Base-by-base conservation (phyloP, 2,113 vertebrate species). In the Calyptommatus sinebrachiatus region DNA sequence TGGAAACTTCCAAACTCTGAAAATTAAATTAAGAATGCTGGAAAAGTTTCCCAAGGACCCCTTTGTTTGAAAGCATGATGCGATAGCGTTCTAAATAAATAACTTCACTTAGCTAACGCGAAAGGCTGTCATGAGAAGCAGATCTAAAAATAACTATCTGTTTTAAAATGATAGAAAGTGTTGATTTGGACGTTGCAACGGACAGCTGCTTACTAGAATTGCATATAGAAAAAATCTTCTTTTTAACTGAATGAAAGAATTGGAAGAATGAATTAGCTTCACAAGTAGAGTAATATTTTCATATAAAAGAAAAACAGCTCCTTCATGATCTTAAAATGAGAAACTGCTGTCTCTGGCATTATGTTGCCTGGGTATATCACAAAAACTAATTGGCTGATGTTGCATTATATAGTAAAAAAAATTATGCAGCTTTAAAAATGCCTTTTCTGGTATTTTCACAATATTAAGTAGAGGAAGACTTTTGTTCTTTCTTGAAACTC, bases 81-180 rank as follows among this genome's bases (percentile, higher is more conserved):
- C 70, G 82, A 45, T 71, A 81, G 8, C 79, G 70, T 82, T 77
- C 68, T 78, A 74, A 46, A 28, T 63, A 9, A 53, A 21, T 66
- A 12, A 50, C 84, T 80, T 71, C 60, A 57, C 65, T 77, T 66
- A 75, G 75, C 50, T 14, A 0, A 0, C 0, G 24, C 74, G 53
- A 82, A 50, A 83, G 61, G 65, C 24, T 41, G 35, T 85, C 73
- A 61, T 4, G 7, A 80, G 31, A 62, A 71, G 6, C 4, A 41
- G 82, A 79, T 83, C 62, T 79, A 89, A 79, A 90, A 91, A 85
- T 90, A 91, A 76, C 80, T 63, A 12, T 0, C 50, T 87, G 67
- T 83, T 86, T 84, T 86, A 78, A 83, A 31, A 76, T 79, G 77
- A 73, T 85, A 60, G 0, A 12, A 46, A 31, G 75, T 66, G 29